phyloP scores from a whole-genome alignment of 2,113 vertebrate species.

The Paramisgurnus dabryanus region DNA sequence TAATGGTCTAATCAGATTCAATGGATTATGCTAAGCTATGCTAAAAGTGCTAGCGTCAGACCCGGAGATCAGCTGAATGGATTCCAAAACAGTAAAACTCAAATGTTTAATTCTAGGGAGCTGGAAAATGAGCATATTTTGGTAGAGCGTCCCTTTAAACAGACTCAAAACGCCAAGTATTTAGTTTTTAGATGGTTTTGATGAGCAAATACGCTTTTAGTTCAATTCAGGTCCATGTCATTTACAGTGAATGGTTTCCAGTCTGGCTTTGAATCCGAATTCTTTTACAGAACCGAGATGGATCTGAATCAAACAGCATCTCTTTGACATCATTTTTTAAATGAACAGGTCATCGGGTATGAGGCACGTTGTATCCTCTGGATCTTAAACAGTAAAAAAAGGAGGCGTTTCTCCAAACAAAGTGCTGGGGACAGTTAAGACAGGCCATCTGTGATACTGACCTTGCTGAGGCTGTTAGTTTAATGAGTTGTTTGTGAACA shows the following conservation, averaged over 20 bases:
- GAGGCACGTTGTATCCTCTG: conserved; percentile 5
- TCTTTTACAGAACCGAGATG: not conserved
- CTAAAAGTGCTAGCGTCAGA: no score
- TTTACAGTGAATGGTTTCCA: not conserved
- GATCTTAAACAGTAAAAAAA: not conserved
- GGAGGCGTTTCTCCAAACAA: conserved; percentile 12
- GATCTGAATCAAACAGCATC: not conserved
- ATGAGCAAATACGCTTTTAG: not conserved
- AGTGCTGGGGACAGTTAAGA: conserved; percentile 2
- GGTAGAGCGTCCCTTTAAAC: no score
- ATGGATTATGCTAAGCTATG: no score
- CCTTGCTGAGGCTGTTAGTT: conserved; percentile 11
- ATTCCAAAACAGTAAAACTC: no score
- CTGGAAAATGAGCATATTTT: no score
- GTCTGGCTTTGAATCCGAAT: not conserved
- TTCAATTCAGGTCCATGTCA: not conserved
- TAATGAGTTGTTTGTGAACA: conserved; percentile 30
- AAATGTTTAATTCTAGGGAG: no score
- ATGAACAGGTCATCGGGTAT: not conserved
- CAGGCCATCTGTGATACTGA: conserved; percentile 15
- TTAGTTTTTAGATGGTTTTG: no score
- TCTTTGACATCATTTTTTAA: not conserved
- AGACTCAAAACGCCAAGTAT: no score
- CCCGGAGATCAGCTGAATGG: no score
- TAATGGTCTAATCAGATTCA: no score